Evolutionary conservation across 1,140 invertebrate genomes (phyloP).

Genomic region (Zaprionus lachaisei): DNA sequence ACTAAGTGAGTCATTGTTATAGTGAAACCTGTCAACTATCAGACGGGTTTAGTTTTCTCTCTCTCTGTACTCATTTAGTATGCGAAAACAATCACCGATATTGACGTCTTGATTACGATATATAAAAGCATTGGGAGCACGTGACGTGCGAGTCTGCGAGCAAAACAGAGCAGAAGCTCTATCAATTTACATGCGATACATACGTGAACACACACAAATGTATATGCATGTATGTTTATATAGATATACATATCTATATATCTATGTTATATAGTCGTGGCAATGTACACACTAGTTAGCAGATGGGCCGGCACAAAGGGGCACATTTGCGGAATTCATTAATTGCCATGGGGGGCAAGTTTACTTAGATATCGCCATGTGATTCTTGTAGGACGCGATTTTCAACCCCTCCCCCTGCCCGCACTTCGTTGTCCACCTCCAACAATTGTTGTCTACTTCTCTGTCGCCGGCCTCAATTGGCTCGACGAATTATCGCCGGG

Average conservation of each 20-base stretch:
- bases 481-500: slow-evolving; percentile 59
- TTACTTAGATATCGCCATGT: slow-evolving; percentile 56
- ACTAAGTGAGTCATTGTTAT: not conserved
- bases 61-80: not conserved
- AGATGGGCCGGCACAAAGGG: slow-evolving; percentile 52
- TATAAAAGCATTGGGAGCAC: not conserved
- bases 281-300: slow-evolving; percentile 47
- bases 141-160: slow-evolving; percentile 1
- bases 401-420: slow-evolving; percentile 1
- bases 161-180: not conserved
- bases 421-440: not conserved
- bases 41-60: not conserved
- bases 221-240: slow-evolving; percentile 24
- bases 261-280: slow-evolving; percentile 39
- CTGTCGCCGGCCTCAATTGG: slow-evolving; percentile 54
- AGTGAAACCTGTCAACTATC: not conserved
- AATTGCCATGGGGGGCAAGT: slow-evolving; percentile 43
- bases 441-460: slow-evolving; percentile 2
- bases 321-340: slow-evolving; percentile 57
- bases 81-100: slow-evolving; percentile 7
- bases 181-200: slow-evolving; percentile 11
- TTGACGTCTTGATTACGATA: slow-evolving; percentile 2
- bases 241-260: slow-evolving; percentile 20
- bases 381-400: slow-evolving; percentile 18
- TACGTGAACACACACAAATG: slow-evolving; percentile 18